Conservation (phyloP, 2,113 vertebrate species). For the Romanogobio albipinnatus region DNA sequence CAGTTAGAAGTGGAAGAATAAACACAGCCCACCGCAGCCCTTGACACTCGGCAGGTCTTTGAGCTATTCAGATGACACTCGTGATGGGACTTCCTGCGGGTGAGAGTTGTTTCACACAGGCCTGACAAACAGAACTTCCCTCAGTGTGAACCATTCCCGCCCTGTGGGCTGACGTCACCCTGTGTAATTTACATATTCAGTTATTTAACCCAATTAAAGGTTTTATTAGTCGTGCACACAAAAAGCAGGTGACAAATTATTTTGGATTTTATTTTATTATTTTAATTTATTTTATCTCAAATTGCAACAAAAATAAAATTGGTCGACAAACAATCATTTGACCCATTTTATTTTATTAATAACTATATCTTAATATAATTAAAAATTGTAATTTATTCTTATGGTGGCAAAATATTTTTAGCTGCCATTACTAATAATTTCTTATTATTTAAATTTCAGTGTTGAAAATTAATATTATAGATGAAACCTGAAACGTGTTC, state of each 20-base stretch:
- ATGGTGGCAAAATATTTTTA: neutral
- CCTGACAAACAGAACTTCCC: conserved; percentile 56
- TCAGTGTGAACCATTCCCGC: conserved; percentile 41
- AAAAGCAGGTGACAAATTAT: neutral
- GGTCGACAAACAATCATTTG: neutral
- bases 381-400: neutral
- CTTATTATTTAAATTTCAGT: neutral
- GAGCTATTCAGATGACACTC: conserved; percentile 38
- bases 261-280: neutral
- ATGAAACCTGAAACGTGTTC: neutral
- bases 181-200: neutral
- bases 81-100: conserved; percentile 31
- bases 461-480: neutral
- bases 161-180: neutral
- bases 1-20: neutral
- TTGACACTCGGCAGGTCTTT: neutral
- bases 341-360: neutral
- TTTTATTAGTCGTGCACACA: neutral
- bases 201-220: neutral
- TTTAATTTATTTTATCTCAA: neutral
- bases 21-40: neutral
- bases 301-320: neutral
- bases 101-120: conserved; percentile 43
- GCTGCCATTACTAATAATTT: neutral
- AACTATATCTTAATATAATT: neutral